phyloP scores from a whole-genome alignment of 2,797 vertebrate genomes.

The Neosalanx taihuensis region DNA sequence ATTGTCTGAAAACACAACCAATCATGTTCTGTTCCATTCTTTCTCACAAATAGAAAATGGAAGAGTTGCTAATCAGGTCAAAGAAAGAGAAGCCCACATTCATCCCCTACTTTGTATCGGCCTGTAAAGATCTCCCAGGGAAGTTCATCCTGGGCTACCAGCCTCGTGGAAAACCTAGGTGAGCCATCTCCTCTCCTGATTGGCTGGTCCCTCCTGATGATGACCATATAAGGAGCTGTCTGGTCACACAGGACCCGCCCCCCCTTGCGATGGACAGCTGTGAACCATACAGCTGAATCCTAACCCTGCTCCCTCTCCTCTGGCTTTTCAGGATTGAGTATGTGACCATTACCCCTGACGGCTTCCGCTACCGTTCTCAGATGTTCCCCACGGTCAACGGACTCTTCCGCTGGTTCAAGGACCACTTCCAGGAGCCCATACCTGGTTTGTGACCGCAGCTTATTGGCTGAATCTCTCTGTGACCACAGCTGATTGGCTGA shows the following conservation, averaged over 20 bases:
- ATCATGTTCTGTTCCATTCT: constrained; percentile 1
- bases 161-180: constrained; percentile 98
- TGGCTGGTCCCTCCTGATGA: not conserved
- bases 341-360: constrained; percentile 95
- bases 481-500: not conserved
- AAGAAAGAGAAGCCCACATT: constrained; percentile 98
- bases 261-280: not conserved
- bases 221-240: not conserved
- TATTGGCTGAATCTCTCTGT: not conserved
- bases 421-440: constrained; percentile 97
- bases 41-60: constrained; percentile 84
- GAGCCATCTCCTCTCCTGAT: constrained; percentile 36
- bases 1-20: not conserved
- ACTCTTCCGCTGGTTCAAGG: constrained; percentile 98
- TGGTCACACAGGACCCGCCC: not conserved
- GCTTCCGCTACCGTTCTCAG: constrained; percentile 95
- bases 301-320: not conserved
- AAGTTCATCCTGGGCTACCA: constrained; percentile 99
- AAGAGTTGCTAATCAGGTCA: constrained; percentile 87
- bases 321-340: constrained; percentile 83
- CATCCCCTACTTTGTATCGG: constrained; percentile 95
- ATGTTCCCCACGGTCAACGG: constrained; percentile 94
- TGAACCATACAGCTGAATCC: not conserved
- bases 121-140: constrained; percentile 94
- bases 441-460: constrained; percentile 75